Percentiles rank a stretch among this genome's conserved stretches.
phyloP scores from a whole-genome alignment of 2,113 vertebrate species.

The Chionodraco myersi region DNA sequence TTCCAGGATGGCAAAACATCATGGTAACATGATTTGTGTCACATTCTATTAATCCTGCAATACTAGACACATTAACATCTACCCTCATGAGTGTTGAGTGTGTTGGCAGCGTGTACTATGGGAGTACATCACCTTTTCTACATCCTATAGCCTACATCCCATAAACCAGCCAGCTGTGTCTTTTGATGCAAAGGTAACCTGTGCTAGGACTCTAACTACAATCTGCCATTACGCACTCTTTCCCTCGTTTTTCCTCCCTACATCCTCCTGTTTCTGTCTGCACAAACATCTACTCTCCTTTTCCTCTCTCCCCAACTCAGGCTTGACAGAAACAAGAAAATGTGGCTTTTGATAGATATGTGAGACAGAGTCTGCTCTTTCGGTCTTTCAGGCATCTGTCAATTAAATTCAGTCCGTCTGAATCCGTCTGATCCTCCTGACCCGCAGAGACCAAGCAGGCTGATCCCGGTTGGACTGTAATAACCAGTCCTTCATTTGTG shows the following conservation, averaged over 20 bases:
- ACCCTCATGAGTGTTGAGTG: neutral
- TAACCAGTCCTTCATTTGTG: slow-evolving; percentile 32
- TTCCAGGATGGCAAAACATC: neutral
- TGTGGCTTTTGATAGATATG: slow-evolving; percentile 20
- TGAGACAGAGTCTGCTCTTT: slow-evolving; percentile 25
- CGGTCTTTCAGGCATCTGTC: slow-evolving; percentile 51
- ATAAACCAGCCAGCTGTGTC: slow-evolving; percentile 51
- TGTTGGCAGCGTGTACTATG: neutral
- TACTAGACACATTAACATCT: neutral
- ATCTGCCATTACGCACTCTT: slow-evolving; percentile 35
- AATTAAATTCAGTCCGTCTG: slow-evolving; percentile 61
- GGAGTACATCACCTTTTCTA: slow-evolving; percentile 9
- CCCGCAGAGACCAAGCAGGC: slow-evolving; percentile 13
- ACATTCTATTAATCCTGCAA: neutral
- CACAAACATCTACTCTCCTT: slow-evolving; percentile 30
- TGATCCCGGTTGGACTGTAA: slow-evolving; percentile 34
- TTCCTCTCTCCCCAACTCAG: slow-evolving; percentile 24
- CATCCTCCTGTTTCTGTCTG: neutral
- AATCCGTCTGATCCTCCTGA: slow-evolving; percentile 63
- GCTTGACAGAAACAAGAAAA: slow-evolving; percentile 56
- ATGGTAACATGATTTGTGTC: neutral
- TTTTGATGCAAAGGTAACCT: slow-evolving; percentile 65
- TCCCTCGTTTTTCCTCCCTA: slow-evolving; percentile 14
- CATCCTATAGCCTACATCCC: neutral
- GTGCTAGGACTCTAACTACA: slow-evolving; percentile 65